Conservation (phyloP, 2,888 invertebrate genomes). For the Parasteatoda lunata region DNA sequence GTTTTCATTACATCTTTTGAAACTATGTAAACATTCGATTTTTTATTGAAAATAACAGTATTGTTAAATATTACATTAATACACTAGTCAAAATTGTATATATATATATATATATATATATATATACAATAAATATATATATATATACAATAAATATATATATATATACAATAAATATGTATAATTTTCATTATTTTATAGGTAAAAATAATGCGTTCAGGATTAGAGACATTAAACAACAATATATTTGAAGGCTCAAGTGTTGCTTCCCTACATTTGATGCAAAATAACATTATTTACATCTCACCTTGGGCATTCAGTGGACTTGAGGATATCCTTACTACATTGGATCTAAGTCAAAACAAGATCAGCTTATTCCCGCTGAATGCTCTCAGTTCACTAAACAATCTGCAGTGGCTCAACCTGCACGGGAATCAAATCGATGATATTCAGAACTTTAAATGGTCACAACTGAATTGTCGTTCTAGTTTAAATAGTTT, state of each 20-base stretch:
- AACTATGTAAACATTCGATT: no score
- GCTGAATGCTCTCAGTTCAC: constrained; percentile 23
- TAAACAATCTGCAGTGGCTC: constrained; percentile 53
- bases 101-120: no score
- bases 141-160: neutral
- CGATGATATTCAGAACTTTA: constrained; percentile 36
- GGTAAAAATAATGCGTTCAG: constrained; percentile 55
- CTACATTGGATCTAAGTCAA: constrained; percentile 61
- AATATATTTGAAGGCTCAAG: constrained; percentile 53
- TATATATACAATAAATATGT: no score
- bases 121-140: no score
- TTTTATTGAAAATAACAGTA: no score
- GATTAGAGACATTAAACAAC: constrained; percentile 44
- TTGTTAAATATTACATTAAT: no score
- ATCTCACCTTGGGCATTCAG: constrained; percentile 42
- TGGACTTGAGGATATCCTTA: constrained; percentile 54
- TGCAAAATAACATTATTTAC: constrained; percentile 55
- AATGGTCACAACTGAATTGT: constrained; percentile 48
- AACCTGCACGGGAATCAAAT: constrained; percentile 58
- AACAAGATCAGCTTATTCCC: constrained; percentile 54
- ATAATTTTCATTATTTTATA: neutral
- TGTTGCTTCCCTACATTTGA: constrained; percentile 56
- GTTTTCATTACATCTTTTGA: no score
- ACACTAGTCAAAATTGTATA: no score
- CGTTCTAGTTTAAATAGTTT: constrained; percentile 39